phyloP scores from a whole-genome alignment of 2,797 vertebrate species.

The Catostomus latipinnis region DNA sequence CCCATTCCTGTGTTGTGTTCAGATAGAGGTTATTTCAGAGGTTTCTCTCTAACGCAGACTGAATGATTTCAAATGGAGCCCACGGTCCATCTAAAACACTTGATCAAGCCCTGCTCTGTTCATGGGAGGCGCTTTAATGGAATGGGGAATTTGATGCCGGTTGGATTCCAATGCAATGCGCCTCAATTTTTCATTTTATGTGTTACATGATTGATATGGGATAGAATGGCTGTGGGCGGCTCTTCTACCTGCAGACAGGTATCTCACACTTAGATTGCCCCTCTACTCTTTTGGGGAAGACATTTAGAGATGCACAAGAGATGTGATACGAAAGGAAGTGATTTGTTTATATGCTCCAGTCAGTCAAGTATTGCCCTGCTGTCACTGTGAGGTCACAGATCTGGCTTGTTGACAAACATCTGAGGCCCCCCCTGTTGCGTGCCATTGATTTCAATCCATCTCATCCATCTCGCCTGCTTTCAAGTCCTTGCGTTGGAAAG shows the following conservation, averaged over 20 bases:
- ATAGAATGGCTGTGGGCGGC: constrained; percentile 49
- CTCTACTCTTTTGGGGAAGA: constrained; percentile 48
- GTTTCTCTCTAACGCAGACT: constrained; percentile 62
- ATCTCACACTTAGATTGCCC: constrained; percentile 60
- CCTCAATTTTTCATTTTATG: constrained; percentile 68
- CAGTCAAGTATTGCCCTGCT: constrained; percentile 61
- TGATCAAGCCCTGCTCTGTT: constrained; percentile 50
- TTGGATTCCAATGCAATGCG: constrained; percentile 52
- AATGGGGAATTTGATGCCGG: constrained; percentile 54
- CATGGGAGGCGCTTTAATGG: constrained; percentile 41
- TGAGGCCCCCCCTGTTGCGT: constrained; percentile 50
- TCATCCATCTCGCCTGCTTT: no score
- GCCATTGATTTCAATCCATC: constrained; percentile 64
- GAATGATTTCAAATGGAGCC: constrained; percentile 65
- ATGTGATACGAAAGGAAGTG: constrained; percentile 58
- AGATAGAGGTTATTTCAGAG: constrained; percentile 48
- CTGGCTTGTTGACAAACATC: constrained; percentile 63
- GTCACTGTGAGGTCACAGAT: constrained; percentile 23
- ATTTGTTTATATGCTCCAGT: constrained; percentile 69
- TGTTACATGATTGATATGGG: constrained; percentile 70
- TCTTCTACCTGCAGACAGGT: constrained; percentile 46
- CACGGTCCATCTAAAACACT: constrained; percentile 57
- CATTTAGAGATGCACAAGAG: constrained; percentile 54
- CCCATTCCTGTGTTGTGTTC: constrained; percentile 32
- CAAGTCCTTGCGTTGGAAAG: constrained; percentile 24